Base-by-base conservation (phyloP, 2,797 vertebrate genomes). In the Rhinophrynus dorsalis region DNA sequence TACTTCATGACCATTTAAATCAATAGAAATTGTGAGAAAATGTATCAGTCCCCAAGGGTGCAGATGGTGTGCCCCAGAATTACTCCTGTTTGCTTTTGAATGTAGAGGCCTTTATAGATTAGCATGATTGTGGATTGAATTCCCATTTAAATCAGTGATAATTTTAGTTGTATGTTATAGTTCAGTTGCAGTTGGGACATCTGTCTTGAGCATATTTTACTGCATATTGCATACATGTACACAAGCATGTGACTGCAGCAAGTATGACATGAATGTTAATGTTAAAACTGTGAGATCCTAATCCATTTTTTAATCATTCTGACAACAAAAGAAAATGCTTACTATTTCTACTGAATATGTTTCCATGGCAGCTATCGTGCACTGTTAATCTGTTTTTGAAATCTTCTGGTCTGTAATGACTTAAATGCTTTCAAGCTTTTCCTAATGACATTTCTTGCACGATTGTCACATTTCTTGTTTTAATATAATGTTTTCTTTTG, bases 341-440 rank as follows among this genome's bases (percentile, higher is more conserved):
- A 54, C 52, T 60, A 50, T 64, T 74, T 76, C 45, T 69, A 74
- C 54, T 27, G 38, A 68, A 78, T 44, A 44, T 80, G 79, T 84
- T 85, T 80, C 84, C 86, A 76, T 84, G 80, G 82, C 74, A 89
- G 85, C 82, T 80, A 81, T 81, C 79, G 81, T 57, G 70, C 40
- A 72, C 73, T 79, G 65, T 63, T 80, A 67, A 81, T 68, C 67
- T 75, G 64, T 65, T 11, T 76, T 51, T 74, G 80, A 74, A 80
- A 75, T 67, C 81, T 76, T 74, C 66, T 59, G 64, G 79, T 79
- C 78, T 83, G 77, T 81, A 83, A 79, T 45, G 17, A 83, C 54
- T 82, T 59, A 76, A 77, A 11, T 68, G 21, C 66, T 79, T 72
- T 48, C 76, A 73, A 78, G 74, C 29, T 61, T 79, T 54, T n/a